Evolutionary conservation across 2,888 invertebrate species (phyloP).

Genomic region (Rhopalosiphum nymphaeae): DNA sequence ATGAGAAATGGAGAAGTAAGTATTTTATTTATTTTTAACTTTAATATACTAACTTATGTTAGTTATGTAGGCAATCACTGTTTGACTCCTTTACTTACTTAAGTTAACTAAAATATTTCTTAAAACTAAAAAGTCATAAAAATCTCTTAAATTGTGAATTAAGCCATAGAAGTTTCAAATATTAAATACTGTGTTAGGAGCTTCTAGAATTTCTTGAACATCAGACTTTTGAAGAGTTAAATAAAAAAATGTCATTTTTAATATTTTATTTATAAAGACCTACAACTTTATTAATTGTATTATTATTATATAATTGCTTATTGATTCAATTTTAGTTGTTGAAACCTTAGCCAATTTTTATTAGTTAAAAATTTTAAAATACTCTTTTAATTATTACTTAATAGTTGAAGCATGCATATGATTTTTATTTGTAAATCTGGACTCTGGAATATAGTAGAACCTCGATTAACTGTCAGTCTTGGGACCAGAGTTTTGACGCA

Average conservation of each 20-base stretch:
- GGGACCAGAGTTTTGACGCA: no score
- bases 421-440: not conserved
- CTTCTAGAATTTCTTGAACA: not conserved
- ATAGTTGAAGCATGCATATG: not conserved
- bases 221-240: not conserved
- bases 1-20: slow-evolving; percentile 61
- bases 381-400: not conserved
- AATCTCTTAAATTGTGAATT: not conserved
- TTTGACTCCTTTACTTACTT: not conserved
- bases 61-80: not conserved
- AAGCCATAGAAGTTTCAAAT: not conserved
- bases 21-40: not conserved
- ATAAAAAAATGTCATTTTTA: not conserved
- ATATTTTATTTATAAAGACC: not conserved
- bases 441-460: no score
- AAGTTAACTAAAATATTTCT: not conserved
- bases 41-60: not conserved
- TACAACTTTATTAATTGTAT: not conserved
- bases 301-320: not conserved
- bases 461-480: no score
- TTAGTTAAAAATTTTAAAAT: not conserved
- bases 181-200: not conserved
- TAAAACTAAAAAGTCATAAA: not conserved
- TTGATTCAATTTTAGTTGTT: not conserved
- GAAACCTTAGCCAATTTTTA: not conserved